phyloP scores from a whole-genome alignment of 2,888 invertebrate species.

The Acleris laterana region DNA sequence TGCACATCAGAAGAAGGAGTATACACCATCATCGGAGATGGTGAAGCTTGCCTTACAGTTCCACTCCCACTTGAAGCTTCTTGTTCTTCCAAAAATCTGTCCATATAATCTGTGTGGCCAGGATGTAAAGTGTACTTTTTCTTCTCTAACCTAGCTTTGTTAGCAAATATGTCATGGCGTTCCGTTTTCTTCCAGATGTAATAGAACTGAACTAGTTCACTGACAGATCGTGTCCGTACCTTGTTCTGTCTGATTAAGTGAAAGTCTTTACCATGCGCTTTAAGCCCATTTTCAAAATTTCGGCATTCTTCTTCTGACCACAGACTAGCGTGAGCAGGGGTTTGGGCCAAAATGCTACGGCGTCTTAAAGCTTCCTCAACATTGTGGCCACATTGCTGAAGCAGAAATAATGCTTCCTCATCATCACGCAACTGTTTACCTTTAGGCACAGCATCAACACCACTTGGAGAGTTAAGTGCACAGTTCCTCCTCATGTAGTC shows the following conservation, averaged over 20 bases:
- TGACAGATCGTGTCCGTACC: slow-evolving; percentile 96
- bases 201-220: slow-evolving; percentile 98
- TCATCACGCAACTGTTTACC: slow-evolving; percentile 93
- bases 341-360: slow-evolving; percentile 89
- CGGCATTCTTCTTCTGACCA: slow-evolving; percentile 99
- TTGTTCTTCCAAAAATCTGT: slow-evolving; percentile 95
- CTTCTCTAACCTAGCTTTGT: slow-evolving; percentile 94
- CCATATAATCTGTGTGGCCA: slow-evolving; percentile 97
- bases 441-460: slow-evolving; percentile 85
- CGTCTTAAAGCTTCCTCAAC: slow-evolving; percentile 96
- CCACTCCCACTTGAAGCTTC: slow-evolving; percentile 88
- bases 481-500: slow-evolving; percentile 89
- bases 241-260: slow-evolving; percentile 96
- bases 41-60: slow-evolving; percentile 81
- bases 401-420: slow-evolving; percentile 94
- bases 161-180: slow-evolving; percentile 95
- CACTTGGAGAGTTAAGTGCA: slow-evolving; percentile 74
- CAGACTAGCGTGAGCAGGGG: slow-evolving; percentile 89
- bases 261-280: slow-evolving; percentile 98
- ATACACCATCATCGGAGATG: slow-evolving; percentile 86
- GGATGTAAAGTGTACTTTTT: slow-evolving; percentile 96
- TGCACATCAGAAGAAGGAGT: slow-evolving; percentile 69
- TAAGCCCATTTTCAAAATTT: slow-evolving; percentile 97
- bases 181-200: slow-evolving; percentile 99
- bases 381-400: slow-evolving; percentile 97